A percentile compares a stretch with the other conserved stretches of the same genome.
Evolutionary conservation across 1,140 invertebrate species (phyloP).

Genomic region (Rhopalosiphum padi): DNA sequence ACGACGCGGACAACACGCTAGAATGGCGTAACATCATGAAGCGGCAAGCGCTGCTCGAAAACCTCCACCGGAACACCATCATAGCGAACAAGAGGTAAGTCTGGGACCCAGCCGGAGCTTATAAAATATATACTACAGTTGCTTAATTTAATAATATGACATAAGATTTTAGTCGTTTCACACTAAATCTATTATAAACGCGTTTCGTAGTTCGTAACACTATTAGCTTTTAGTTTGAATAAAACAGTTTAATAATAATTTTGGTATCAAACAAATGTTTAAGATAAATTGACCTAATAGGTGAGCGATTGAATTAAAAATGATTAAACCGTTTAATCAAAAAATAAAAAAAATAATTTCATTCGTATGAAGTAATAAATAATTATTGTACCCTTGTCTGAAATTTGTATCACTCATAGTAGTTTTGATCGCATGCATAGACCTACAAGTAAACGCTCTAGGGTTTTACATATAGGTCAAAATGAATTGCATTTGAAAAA

Average conservation of each 20-base stretch:
- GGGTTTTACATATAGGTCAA: background rate
- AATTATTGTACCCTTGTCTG: background rate
- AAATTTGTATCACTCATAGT: background rate
- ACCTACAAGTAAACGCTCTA: background rate
- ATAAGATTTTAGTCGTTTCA: background rate
- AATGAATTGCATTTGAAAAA: conserved; percentile 8
- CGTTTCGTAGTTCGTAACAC: too few species aligned
- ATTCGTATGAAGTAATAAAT: background rate
- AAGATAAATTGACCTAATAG: too few species aligned
- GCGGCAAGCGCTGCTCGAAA: conserved; percentile 59
- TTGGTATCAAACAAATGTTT: background rate
- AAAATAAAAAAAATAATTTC: background rate
- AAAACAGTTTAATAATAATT: background rate
- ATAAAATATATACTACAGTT: background rate
- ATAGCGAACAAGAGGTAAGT: conserved; percentile 49
- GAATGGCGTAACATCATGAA: conserved; percentile 61
- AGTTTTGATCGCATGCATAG: background rate
- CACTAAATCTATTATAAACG: background rate
- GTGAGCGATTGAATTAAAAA: background rate
- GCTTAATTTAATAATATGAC: background rate
- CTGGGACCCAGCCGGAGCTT: background rate
- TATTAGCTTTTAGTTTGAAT: background rate
- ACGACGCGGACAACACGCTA: conserved; percentile 59
- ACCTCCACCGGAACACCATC: conserved; percentile 47
- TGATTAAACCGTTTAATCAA: background rate